Percentiles rank a stretch among this genome's conserved stretches.
Conservation (phyloP, 2,888 invertebrate species). For the Cantharis flavilabris region DNA sequence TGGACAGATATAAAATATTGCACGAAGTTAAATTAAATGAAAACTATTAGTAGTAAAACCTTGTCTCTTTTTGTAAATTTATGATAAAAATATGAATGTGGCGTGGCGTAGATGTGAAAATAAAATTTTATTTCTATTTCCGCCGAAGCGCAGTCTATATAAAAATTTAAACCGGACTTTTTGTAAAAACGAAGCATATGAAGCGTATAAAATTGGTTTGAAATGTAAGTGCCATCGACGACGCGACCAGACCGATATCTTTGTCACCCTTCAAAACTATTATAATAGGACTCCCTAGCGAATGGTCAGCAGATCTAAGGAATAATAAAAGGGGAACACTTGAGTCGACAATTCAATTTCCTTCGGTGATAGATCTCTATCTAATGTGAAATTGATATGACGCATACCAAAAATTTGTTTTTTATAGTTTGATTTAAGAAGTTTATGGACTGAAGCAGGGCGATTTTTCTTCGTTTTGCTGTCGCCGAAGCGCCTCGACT, state of each 20-base stretch:
- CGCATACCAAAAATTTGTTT: constrained; percentile 46
- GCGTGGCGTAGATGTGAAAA: constrained; percentile 21
- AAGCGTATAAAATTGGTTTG: constrained; percentile 54
- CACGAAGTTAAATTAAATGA: neutral
- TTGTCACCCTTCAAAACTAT: constrained; percentile 52
- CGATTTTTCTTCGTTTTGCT: constrained; percentile 13
- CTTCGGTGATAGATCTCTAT: constrained; percentile 53
- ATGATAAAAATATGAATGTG: constrained; percentile 4
- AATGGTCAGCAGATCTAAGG: constrained; percentile 51
- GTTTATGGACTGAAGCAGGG: constrained; percentile 14
- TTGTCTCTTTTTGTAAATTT: neutral
- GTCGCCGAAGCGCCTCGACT: neutral
- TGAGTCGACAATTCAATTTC: constrained; percentile 55
- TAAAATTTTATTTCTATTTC: constrained; percentile 49
- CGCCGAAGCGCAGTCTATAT: constrained; percentile 36
- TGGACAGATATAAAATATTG: neutral
- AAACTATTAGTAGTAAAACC: neutral
- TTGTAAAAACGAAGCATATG: constrained; percentile 45
- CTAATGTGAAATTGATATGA: constrained; percentile 56
- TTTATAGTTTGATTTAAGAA: constrained; percentile 40
- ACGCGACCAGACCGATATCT: constrained; percentile 51
- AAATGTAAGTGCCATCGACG: constrained; percentile 52
- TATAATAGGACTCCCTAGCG: constrained; percentile 47
- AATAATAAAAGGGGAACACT: constrained; percentile 52
- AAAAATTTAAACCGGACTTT: constrained; percentile 45